Conservation (phyloP, 2,113 vertebrate genomes). For the Rousettus leschenaultii region DNA sequence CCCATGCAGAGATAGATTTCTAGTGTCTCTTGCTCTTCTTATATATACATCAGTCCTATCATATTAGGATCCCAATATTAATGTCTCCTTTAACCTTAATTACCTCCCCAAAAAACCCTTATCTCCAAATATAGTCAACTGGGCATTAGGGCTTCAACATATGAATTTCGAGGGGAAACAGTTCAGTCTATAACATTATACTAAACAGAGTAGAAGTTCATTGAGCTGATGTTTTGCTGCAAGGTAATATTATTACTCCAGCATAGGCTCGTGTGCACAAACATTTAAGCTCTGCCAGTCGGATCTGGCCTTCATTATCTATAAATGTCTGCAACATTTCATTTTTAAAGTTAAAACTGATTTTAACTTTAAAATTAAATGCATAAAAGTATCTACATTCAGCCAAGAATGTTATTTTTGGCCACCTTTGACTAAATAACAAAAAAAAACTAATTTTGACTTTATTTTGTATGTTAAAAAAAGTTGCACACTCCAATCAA, state of each 20-base stretch:
- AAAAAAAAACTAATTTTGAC: constrained; percentile 41
- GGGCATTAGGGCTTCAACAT: not conserved
- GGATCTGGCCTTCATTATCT: not conserved
- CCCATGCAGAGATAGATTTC: not conserved
- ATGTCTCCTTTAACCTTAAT: not conserved
- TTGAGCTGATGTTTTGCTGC: not conserved
- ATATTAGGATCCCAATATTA: not conserved
- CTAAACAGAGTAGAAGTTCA: not conserved
- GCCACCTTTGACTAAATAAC: constrained; percentile 38
- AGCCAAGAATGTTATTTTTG: constrained; percentile 53
- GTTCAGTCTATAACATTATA: not conserved
- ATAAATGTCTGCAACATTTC: constrained; percentile 4
- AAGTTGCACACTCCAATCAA: not conserved
- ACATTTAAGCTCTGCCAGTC: not conserved
- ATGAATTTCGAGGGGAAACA: not conserved
- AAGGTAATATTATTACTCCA: not conserved
- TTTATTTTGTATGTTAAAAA: constrained; percentile 40
- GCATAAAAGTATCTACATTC: constrained; percentile 17
- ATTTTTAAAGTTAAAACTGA: constrained; percentile 23
- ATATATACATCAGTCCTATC: not conserved
- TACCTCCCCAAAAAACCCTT: not conserved
- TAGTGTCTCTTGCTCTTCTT: not conserved
- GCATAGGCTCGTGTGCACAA: not conserved
- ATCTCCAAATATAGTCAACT: not conserved
- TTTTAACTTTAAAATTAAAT: constrained; percentile 25